These are phyloP conservation scores for Campopleginae sp. DNA, from an alignment of 2,888 invertebrate genomes.

Conservation along the genomic window DNA sequence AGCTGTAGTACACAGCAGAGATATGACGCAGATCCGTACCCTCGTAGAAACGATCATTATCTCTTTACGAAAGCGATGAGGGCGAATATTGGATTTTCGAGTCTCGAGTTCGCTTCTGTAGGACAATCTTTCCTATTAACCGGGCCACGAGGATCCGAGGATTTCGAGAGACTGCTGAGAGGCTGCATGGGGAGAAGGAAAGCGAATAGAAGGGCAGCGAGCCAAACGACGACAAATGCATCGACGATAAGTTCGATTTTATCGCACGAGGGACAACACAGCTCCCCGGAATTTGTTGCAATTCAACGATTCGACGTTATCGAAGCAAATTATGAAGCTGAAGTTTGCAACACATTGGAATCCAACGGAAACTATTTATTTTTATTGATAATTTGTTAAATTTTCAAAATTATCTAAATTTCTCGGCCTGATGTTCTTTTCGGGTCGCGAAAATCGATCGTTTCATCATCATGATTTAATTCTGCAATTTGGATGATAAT, in stretches of 20 bases:
- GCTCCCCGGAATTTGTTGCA: conserved; percentile 27
- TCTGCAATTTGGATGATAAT: too few relatives aligned
- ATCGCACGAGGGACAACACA: conserved; percentile 8
- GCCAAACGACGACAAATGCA: conserved; percentile 31
- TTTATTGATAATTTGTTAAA: too few relatives aligned
- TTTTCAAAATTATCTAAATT: too few relatives aligned
- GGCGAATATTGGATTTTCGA: conserved; percentile 62
- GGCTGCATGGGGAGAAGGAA: not conserved
- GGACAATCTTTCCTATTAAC: conserved; percentile 54
- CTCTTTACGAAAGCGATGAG: conserved; percentile 75
- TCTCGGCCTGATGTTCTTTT: too few relatives aligned
- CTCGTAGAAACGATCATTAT: conserved; percentile 80
- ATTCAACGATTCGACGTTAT: conserved; percentile 9
- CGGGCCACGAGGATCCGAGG: conserved; percentile 23
- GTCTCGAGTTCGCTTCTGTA: conserved; percentile 45
- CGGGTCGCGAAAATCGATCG: too few relatives aligned
- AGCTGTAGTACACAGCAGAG: conserved; percentile 11
- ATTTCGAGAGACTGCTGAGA: conserved; percentile 20
- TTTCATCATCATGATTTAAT: too few relatives aligned
- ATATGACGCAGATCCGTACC: conserved; percentile 58
- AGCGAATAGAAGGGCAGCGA: not conserved
- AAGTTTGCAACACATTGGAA: too few relatives aligned
- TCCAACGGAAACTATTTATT: too few relatives aligned
- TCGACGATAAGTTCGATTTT: conserved; percentile 40
- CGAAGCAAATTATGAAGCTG: not conserved